These are phyloP conservation scores for Portunus trituberculatus DNA, from an alignment of 1,140 invertebrate species.

Conservation along the genomic window DNA sequence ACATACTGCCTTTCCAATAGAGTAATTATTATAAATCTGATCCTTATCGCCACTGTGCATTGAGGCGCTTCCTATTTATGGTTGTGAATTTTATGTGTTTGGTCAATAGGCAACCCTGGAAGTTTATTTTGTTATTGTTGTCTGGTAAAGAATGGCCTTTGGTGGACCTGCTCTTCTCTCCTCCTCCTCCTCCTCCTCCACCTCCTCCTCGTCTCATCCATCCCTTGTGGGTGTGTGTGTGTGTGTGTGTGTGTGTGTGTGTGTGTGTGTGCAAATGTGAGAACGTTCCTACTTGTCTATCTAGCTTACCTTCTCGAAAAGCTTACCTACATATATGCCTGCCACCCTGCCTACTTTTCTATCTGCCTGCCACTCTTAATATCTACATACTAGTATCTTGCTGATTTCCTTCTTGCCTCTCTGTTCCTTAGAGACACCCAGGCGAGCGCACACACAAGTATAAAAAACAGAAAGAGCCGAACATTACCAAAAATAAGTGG, in stretches of 20 bases:
- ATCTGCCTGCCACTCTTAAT: no score
- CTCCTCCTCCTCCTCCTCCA: neutral
- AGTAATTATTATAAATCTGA: slow-evolving; percentile 16
- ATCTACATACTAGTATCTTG: no score
- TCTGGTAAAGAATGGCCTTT: neutral
- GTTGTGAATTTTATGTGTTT: neutral
- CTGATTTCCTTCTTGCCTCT: no score
- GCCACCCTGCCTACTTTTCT: no score
- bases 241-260: neutral
- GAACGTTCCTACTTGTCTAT: no score
- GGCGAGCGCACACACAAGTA: neutral
- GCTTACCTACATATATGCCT: no score
- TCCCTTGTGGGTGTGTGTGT: neutral
- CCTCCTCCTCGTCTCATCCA: neutral
- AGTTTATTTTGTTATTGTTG: slow-evolving; percentile 24
- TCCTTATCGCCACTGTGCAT: neutral
- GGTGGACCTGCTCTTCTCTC: neutral
- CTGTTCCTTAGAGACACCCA: neutral
- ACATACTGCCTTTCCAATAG: slow-evolving; percentile 13
- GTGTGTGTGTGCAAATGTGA: neutral
- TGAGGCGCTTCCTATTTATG: neutral
- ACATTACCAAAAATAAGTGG: no score
- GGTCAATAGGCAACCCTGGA: neutral
- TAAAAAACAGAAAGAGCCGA: neutral
- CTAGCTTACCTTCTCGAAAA: no score